Evolutionary conservation across 2,888 invertebrate genomes (phyloP).

Genomic region (Dinocampus coccinellae): DNA sequence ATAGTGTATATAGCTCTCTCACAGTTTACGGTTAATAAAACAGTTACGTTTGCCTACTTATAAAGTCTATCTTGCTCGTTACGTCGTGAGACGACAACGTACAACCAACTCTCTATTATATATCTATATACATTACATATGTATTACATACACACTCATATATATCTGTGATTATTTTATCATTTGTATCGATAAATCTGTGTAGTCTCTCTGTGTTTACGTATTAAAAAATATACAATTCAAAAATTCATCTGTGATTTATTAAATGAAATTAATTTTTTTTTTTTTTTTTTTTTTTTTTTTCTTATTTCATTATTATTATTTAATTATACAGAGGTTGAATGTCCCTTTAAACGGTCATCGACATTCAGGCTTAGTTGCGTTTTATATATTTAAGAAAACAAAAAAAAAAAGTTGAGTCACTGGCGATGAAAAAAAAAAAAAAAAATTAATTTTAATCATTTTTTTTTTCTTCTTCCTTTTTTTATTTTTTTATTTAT

Average conservation of each 20-base stretch:
- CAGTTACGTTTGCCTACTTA: constrained; percentile 65
- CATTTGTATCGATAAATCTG: background rate
- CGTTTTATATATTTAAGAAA: background rate
- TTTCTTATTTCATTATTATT: no score
- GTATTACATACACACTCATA: background rate
- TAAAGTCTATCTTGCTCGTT: constrained; percentile 46
- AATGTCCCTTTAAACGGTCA: background rate
- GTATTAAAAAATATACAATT: constrained; percentile 2
- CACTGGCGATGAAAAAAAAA: background rate
- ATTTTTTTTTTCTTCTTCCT: no score
- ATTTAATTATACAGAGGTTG: no score
- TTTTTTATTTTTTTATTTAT: background rate
- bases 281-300: no score
- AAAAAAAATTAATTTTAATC: no score
- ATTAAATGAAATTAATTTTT: no score
- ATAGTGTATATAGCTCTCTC: constrained; percentile 49
- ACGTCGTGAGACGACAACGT: constrained; percentile 32
- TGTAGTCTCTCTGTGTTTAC: background rate
- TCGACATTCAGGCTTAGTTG: background rate
- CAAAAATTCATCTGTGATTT: no score
- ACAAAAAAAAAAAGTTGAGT: background rate
- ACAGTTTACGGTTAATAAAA: constrained; percentile 64
- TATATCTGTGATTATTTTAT: background rate
- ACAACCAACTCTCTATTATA: constrained; percentile 23
- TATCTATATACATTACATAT: background rate